phyloP scores from a whole-genome alignment of 2,888 invertebrate species.

The Sabatieria punctata region DNA sequence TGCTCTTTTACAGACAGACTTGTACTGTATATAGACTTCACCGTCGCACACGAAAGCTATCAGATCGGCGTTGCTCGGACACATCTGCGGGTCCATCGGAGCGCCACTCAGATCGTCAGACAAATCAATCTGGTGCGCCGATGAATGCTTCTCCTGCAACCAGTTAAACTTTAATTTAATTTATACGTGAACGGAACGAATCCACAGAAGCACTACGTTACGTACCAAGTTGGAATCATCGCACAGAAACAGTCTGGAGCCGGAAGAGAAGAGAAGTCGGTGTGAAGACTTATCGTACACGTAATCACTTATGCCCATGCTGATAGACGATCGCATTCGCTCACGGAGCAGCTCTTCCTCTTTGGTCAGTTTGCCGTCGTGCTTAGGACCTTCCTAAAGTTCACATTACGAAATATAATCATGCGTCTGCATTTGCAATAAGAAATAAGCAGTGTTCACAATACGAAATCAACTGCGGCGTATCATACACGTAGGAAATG shows the following conservation, averaged over 20 bases:
- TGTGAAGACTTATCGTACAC: constrained; percentile 64
- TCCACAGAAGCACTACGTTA: constrained; percentile 62
- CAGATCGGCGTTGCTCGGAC: constrained; percentile 58
- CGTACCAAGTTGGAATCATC: constrained; percentile 43
- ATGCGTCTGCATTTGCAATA: too few relatives aligned
- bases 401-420: too few relatives aligned
- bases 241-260: constrained; percentile 70
- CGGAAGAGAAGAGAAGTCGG: constrained; percentile 73
- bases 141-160: not conserved
- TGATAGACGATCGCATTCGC: constrained; percentile 69
- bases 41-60: constrained; percentile 75
- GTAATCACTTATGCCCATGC: constrained; percentile 75
- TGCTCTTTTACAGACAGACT: not conserved
- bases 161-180: not conserved
- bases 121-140: not conserved
- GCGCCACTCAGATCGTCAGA: constrained; percentile 39
- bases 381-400: too few relatives aligned
- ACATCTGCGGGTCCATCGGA: constrained; percentile 62
- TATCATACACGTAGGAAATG: too few relatives aligned
- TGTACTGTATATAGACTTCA: constrained; percentile 48
- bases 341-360: constrained; percentile 83
- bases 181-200: constrained; percentile 41
- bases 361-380: constrained; percentile 42
- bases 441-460: too few relatives aligned
- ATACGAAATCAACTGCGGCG: too few relatives aligned